Conservation (phyloP, 2,888 invertebrate genomes). For the Eremobia ochroleuca region DNA sequence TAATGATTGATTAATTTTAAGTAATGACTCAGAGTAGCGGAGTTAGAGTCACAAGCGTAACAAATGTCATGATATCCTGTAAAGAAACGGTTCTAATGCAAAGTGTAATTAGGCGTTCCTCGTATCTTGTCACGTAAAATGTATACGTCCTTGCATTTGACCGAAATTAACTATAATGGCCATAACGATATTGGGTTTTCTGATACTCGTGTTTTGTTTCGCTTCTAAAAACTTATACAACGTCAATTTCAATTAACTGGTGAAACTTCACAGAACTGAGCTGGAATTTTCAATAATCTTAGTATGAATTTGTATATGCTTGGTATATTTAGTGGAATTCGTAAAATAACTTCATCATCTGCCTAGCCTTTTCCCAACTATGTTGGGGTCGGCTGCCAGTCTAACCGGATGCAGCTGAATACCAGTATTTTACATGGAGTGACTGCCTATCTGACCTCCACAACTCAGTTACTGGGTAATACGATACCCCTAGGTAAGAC, state of each 20-base stretch:
- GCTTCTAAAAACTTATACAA: neutral
- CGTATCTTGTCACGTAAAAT: neutral
- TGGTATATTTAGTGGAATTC: neutral
- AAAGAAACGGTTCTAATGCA: neutral
- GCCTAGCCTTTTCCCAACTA: no score
- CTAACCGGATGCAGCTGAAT: no score
- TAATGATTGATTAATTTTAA: no score
- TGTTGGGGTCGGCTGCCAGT: no score
- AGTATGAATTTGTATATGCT: neutral
- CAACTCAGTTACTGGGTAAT: no score
- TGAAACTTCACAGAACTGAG: neutral
- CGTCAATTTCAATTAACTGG: neutral
- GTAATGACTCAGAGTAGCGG: no score
- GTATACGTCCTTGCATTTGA: neutral
- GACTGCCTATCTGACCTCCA: no score
- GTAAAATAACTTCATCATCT: constrained; percentile 73
- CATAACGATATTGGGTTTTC: neutral
- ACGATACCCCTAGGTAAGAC: no score
- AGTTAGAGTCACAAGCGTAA: no score
- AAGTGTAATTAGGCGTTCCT: neutral
- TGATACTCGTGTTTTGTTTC: neutral
- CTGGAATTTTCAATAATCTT: neutral
- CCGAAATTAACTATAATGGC: neutral
- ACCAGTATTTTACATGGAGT: no score
- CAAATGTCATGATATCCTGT: neutral